Conservation (phyloP, 2,113 vertebrate species). For the Catharus minimus region DNA sequence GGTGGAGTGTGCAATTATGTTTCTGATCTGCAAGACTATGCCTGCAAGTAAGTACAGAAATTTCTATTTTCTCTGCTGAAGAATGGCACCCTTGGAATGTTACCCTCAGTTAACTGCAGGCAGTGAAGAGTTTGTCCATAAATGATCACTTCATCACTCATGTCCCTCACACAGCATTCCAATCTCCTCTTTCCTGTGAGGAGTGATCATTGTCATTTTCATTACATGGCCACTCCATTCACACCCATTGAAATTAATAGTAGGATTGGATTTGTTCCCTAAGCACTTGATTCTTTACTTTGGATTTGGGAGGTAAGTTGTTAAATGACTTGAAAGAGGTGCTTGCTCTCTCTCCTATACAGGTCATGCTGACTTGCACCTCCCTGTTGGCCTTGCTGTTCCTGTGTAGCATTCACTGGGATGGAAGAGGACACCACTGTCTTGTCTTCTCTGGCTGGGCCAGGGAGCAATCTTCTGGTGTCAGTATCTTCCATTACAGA, state of each 20-base stretch:
- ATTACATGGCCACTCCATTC: neutral
- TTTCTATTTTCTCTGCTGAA: neutral
- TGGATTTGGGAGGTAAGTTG: neutral
- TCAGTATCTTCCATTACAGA: neutral
- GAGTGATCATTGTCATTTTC: neutral
- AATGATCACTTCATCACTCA: neutral
- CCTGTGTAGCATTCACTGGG: neutral
- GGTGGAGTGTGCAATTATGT: constrained; percentile 86
- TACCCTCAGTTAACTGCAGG: neutral
- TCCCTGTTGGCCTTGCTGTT: neutral
- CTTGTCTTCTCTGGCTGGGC: neutral
- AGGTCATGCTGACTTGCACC: fast-evolving
- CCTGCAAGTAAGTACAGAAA: constrained; percentile 86
- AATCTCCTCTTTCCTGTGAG: neutral
- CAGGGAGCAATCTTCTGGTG: neutral
- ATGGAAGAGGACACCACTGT: neutral
- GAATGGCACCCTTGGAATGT: neutral
- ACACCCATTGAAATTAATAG: neutral
- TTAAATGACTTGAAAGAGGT: neutral
- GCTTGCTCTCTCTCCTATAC: neutral
- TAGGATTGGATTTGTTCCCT: neutral
- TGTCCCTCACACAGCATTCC: neutral
- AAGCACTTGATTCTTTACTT: neutral
- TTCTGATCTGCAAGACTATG: constrained; percentile 80
- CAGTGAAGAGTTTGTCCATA: neutral